Evolutionary conservation across 2,888 invertebrate genomes (phyloP).

Genomic region (Trichacis sp.): DNA sequence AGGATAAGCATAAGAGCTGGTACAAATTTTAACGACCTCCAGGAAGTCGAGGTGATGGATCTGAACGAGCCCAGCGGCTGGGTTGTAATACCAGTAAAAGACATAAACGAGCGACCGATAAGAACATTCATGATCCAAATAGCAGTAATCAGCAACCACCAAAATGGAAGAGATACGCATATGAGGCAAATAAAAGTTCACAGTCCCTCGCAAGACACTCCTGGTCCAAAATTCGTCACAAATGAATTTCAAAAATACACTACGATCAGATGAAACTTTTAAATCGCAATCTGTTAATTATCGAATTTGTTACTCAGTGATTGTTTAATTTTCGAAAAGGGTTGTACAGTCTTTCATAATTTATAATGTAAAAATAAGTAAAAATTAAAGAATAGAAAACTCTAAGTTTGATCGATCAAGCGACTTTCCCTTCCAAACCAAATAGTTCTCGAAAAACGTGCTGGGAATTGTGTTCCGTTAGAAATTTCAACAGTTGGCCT

Average conservation of each 20-base stretch:
- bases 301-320: too few relatives aligned
- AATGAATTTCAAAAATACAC: conserved; percentile 86
- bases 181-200: conserved; percentile 97
- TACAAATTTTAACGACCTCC: conserved; percentile 95
- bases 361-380: too few relatives aligned
- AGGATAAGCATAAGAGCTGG: conserved; percentile 93
- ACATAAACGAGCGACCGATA: conserved; percentile 87
- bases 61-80: conserved; percentile 95
- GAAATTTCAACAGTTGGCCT: conserved; percentile 81
- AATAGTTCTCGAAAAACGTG: conserved; percentile 86
- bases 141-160: conserved; percentile 97
- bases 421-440: conserved; percentile 71
- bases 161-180: conserved; percentile 98
- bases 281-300: too few relatives aligned
- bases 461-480: conserved; percentile 77
- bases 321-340: too few relatives aligned
- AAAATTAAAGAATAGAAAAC: too few relatives aligned
- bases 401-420: conserved; percentile 28
- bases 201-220: conserved; percentile 80
- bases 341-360: too few relatives aligned
- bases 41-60: conserved; percentile 95
- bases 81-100: conserved; percentile 93
- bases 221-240: conserved; percentile 81
- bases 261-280: conserved; percentile 83
- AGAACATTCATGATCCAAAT: conserved; percentile 97